phyloP scores from a whole-genome alignment of 2,113 vertebrate species.

The Arothron firmamentum region DNA sequence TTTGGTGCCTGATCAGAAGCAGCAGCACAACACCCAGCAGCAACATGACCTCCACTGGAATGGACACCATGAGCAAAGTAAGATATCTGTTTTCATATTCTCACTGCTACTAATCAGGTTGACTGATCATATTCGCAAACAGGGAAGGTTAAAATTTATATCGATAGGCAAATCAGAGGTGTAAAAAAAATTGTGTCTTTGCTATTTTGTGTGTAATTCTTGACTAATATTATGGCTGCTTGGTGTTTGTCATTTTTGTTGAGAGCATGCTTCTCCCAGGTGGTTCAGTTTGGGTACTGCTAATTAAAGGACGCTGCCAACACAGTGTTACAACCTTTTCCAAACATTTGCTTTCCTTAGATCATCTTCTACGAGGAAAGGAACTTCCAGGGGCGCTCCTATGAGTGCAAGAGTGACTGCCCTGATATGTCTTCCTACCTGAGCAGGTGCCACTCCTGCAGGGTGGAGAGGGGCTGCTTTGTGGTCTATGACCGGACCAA shows the following conservation, averaged over 20 bases:
- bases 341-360: slow-evolving; percentile 26
- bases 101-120: background rate
- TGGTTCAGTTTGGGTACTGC: too few species aligned
- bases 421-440: slow-evolving; percentile 67
- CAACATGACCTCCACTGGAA: slow-evolving; percentile 63
- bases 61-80: slow-evolving; percentile 66
- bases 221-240: too few species aligned
- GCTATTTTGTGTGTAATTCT: too few species aligned
- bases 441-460: slow-evolving; percentile 65
- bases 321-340: background rate
- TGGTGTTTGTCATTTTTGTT: too few species aligned
- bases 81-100: background rate
- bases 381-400: slow-evolving; percentile 73
- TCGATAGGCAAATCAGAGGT: too few species aligned
- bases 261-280: too few species aligned
- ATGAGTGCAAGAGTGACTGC: slow-evolving; percentile 72
- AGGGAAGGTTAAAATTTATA: too few species aligned
- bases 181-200: too few species aligned
- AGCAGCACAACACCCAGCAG: slow-evolving; percentile 29
- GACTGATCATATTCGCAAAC: too few species aligned
- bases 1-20: slow-evolving; percentile 48
- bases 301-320: too few species aligned
- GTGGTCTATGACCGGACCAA: slow-evolving; percentile 65
- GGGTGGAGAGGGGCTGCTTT: slow-evolving; percentile 69
- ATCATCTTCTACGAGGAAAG: slow-evolving; percentile 73